phyloP scores from a whole-genome alignment of 2,113 vertebrate species.

The Glaucomys volans region DNA sequence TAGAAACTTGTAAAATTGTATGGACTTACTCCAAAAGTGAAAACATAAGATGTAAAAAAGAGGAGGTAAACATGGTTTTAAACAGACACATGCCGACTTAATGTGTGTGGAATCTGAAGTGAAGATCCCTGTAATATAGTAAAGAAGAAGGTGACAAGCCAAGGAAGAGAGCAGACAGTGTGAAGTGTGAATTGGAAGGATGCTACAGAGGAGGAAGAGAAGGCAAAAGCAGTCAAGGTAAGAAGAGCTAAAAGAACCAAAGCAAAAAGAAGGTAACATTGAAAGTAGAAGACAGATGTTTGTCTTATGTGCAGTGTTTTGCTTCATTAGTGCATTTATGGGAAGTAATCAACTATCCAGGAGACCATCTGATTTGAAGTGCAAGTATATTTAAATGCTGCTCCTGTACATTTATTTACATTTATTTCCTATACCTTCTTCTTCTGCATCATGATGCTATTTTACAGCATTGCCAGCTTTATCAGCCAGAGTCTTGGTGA shows the following conservation, averaged over 20 bases:
- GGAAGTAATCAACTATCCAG: not conserved
- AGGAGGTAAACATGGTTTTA: not conserved
- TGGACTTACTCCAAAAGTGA: conserved; percentile 17
- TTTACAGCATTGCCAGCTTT: not conserved
- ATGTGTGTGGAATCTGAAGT: not conserved
- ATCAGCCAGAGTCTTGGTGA: not conserved
- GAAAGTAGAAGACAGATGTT: not conserved
- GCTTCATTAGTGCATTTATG: conserved; percentile 1
- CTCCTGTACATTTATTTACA: not conserved
- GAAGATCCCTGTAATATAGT: not conserved
- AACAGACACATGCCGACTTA: not conserved
- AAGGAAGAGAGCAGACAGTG: not conserved
- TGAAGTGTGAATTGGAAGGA: not conserved
- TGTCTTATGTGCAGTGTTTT: not conserved
- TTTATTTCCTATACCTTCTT: not conserved
- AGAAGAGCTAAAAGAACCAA: not conserved
- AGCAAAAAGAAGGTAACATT: not conserved
- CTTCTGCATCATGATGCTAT: not conserved
- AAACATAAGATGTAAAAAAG: conserved; percentile 23
- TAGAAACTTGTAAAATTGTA: conserved; percentile 18
- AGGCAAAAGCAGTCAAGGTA: not conserved
- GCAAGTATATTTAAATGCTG: not conserved
- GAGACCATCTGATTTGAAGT: not conserved
- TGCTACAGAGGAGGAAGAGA: not conserved
- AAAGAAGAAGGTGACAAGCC: not conserved